phyloP scores from a whole-genome alignment of 2,888 invertebrate genomes.

The Polyommatus icarus region DNA sequence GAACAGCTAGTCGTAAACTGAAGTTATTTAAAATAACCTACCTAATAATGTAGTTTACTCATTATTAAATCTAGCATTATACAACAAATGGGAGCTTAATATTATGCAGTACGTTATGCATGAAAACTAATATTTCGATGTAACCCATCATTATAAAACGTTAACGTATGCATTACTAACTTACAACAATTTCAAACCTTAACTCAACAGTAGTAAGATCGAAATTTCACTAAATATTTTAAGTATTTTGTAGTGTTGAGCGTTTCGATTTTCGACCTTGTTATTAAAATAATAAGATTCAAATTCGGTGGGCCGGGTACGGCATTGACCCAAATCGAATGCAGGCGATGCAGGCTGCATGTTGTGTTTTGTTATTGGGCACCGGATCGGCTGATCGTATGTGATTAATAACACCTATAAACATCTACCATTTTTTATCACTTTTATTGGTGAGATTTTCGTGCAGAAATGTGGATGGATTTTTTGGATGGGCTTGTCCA shows the following conservation, averaged over 20 bases:
- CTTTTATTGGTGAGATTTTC: conserved; percentile 13
- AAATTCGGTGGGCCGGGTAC: background rate
- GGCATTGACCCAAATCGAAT: conserved; percentile 14
- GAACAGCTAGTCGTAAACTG: no score
- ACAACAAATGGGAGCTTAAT: background rate
- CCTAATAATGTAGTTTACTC: no score
- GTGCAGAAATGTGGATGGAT: background rate
- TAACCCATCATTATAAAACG: background rate
- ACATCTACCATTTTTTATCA: background rate
- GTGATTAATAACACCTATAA: conserved; percentile 21
- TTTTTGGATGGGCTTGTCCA: background rate
- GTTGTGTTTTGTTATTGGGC: conserved; percentile 5
- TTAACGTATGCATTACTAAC: background rate
- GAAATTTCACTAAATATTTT: background rate
- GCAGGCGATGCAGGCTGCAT: background rate
- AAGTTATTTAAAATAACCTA: no score
- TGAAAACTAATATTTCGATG: background rate
- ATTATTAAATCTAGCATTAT: no score
- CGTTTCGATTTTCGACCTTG: background rate
- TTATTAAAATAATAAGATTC: background rate
- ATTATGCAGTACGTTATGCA: background rate
- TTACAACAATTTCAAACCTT: background rate
- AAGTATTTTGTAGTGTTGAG: background rate
- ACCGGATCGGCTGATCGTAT: background rate
- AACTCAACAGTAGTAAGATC: background rate